Evolutionary conservation across 2,797 vertebrate species (phyloP), one percentile per base, ranked within the genome.

Genomic region (Hyperoplus immaculatus): DNA sequence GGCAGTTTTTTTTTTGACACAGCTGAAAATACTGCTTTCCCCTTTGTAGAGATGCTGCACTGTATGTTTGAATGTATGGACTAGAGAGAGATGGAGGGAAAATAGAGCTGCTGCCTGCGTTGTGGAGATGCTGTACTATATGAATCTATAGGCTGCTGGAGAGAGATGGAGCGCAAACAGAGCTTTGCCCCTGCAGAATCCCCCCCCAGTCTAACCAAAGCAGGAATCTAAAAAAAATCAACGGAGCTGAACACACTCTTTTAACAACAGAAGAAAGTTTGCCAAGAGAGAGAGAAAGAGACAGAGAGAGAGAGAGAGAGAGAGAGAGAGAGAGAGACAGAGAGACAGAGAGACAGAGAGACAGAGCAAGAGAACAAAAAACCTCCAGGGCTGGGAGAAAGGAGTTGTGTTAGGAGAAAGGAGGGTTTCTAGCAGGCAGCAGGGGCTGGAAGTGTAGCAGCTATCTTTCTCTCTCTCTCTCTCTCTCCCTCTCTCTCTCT

Each of bases 281-380:
- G 81, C 67, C 69, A 49, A 21, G 21, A 21, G 21, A 21, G 21
- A 21, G 21, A 21, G 21, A 21, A 2, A 21, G 21, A 21, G 21
- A 21, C 1, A 21, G 21, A 21, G 1, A 21, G 21, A 21, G 2
- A 21, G 21, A 21, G 21, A 21, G 1, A 21, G 21, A 21, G 1
- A 21, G 21, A 21, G 21, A 21, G 21, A 21, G 21, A 21, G 21
- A 21, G 1, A 21, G 1, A 21, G 1, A 21, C 1, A 21, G 21
- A 21, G 21, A 21, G 21, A 21, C 1, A 21, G 21, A 21, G 1
- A 21, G 21, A 21, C 1, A 21, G 21, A 21, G 21, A 21, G 21
- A 21, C 21, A 21, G 71, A 57, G 61, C 72, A 65, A 74, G 84
- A 74, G 84, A 86, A 93, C 80, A 91, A 90, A 91, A 89, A 90